Evolutionary conservation across 2,113 vertebrate species (phyloP).

Genomic region (Parus major): DNA sequence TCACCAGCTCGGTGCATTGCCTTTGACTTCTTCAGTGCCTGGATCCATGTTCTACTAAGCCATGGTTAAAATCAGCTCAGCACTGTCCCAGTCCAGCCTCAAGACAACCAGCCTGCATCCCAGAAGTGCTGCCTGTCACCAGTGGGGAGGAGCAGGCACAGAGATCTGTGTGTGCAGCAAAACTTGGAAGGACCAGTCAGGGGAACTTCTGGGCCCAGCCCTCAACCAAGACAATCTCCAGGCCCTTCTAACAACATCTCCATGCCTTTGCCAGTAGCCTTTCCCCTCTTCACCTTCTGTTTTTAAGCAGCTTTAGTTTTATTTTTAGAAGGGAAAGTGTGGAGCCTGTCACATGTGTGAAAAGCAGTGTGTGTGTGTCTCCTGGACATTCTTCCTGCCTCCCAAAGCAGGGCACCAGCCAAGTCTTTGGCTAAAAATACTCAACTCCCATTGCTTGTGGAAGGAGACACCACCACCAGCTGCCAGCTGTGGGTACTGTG

Average conservation of each 20-base stretch:
- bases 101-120: not conserved
- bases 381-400: not conserved
- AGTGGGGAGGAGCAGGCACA: not conserved
- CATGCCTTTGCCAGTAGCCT: not conserved
- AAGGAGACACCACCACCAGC: not conserved
- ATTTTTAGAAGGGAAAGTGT: not conserved
- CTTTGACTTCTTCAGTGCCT: not conserved
- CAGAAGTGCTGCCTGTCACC: not conserved
- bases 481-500: not conserved
- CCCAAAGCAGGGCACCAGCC: not conserved
- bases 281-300: not conserved
- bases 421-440: not conserved
- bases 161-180: not conserved
- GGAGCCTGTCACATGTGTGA: not conserved
- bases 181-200: not conserved
- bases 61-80: not conserved
- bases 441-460: rapidly evolving
- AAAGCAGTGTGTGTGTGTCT: not conserved
- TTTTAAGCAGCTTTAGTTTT: not conserved
- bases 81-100: not conserved
- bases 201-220: not conserved
- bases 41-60: not conserved
- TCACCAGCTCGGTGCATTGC: not conserved
- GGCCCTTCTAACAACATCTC: not conserved
- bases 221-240: not conserved